A percentile compares a stretch with the other conserved stretches of the same genome.
Evolutionary conservation across 2,113 vertebrate species (phyloP).

Genomic region (Daboia siamensis): DNA sequence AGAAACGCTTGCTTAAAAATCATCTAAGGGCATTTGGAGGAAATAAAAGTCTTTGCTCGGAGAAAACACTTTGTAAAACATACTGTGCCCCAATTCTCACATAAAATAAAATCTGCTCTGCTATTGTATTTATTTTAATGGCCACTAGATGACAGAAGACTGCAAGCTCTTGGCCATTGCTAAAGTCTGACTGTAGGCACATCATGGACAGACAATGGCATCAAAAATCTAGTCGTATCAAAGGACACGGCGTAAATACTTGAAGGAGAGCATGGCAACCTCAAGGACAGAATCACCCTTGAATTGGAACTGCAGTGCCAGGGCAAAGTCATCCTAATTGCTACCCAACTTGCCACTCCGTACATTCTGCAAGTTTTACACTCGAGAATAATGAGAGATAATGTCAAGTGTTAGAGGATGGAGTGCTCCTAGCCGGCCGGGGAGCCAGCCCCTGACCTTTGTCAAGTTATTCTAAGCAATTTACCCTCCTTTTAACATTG

Average conservation of each 20-base stretch:
- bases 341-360: neutral
- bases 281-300: neutral
- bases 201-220: neutral
- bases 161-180: neutral
- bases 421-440: neutral
- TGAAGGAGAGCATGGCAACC: neutral
- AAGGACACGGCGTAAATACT: neutral
- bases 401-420: neutral
- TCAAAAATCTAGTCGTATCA: neutral
- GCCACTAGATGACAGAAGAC: constrained; percentile 8
- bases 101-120: neutral
- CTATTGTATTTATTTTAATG: neutral
- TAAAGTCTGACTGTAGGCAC: neutral
- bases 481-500: neutral
- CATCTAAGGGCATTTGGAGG: neutral
- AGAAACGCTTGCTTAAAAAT: neutral
- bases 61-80: neutral
- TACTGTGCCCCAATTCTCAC: neutral
- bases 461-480: neutral
- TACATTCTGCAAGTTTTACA: neutral
- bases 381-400: neutral
- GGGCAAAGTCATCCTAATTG: neutral
- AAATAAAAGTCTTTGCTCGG: neutral
- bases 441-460: neutral
- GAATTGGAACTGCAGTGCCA: neutral